A percentile compares a stretch with the other conserved stretches of the same genome.
Conservation (phyloP, 2,888 invertebrate species). For the Cancer borealis region DNA sequence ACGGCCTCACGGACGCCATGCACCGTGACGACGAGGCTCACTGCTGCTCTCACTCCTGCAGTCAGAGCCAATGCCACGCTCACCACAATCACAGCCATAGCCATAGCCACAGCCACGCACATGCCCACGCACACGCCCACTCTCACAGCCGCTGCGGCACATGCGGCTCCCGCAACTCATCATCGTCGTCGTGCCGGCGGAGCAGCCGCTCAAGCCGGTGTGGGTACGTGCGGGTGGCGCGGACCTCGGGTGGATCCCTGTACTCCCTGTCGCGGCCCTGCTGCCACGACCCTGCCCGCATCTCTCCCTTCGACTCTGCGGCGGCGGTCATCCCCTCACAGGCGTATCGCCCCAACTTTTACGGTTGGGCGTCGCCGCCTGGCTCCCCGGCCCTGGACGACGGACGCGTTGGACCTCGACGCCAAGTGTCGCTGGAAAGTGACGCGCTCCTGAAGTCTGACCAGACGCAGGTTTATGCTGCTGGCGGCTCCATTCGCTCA, state of each 20-base stretch:
- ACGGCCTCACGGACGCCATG: slow-evolving; percentile 72
- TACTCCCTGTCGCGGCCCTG: slow-evolving; percentile 67
- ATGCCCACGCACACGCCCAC: slow-evolving; percentile 64
- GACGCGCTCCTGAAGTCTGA: slow-evolving; percentile 69
- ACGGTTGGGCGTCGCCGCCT: slow-evolving; percentile 76
- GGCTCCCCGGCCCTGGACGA: slow-evolving; percentile 67
- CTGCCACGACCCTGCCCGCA: slow-evolving; percentile 64
- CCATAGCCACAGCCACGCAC: slow-evolving; percentile 63
- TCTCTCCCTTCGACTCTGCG: slow-evolving; percentile 61
- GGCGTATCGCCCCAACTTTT: slow-evolving; percentile 74
- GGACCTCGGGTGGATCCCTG: slow-evolving; percentile 62
- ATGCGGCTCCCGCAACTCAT: slow-evolving; percentile 71
- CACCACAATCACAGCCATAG: slow-evolving; percentile 60
- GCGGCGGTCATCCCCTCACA: slow-evolving; percentile 60
- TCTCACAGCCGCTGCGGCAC: slow-evolving; percentile 69
- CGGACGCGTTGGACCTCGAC: slow-evolving; percentile 50
- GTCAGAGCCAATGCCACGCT: slow-evolving; percentile 57
- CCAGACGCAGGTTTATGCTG: slow-evolving; percentile 48
- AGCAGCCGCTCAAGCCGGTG: slow-evolving; percentile 66
- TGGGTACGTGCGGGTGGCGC: slow-evolving; percentile 47
- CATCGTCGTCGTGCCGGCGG: slow-evolving; percentile 66
- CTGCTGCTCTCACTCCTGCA: slow-evolving; percentile 62
- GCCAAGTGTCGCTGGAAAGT: slow-evolving; percentile 66
- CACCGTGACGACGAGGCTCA: slow-evolving; percentile 55
- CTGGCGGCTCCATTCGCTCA: slow-evolving; percentile 61